Evolutionary conservation across 1,140 invertebrate genomes (phyloP).

Genomic region (Oreohelix idahoensis): DNA sequence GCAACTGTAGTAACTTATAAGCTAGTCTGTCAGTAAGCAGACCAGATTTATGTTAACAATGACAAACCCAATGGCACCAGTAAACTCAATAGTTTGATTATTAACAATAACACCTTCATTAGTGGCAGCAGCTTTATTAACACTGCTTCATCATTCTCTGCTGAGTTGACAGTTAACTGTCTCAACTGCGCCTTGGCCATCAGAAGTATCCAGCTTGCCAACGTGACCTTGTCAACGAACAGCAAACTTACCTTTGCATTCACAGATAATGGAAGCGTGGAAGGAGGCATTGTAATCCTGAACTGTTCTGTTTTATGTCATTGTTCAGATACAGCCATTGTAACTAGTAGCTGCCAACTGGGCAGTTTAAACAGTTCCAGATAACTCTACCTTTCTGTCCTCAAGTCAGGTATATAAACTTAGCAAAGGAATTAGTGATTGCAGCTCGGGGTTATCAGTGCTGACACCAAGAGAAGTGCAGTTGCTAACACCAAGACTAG

Average conservation of each 20-base stretch:
- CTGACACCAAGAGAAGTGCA: background rate
- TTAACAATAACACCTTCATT: background rate
- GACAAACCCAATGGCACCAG: no score
- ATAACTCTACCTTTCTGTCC: background rate
- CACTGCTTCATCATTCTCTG: background rate
- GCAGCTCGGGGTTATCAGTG: background rate
- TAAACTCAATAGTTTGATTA: no score
- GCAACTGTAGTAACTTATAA: background rate
- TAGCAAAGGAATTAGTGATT: background rate
- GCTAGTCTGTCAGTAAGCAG: no score
- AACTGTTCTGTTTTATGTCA: background rate
- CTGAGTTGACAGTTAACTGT: background rate
- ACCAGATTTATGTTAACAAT: no score
- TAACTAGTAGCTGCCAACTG: slow-evolving; percentile 9
- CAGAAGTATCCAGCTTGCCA: background rate
- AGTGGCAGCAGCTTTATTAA: background rate
- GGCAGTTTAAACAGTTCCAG: background rate
- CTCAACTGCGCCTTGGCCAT: background rate
- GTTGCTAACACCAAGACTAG: background rate
- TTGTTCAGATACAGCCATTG: background rate
- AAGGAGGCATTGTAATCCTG: background rate
- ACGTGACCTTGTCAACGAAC: background rate
- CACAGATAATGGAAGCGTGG: background rate
- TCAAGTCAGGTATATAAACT: background rate
- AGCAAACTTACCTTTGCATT: slow-evolving; percentile 2